Evolutionary conservation across 2,113 vertebrate genomes (phyloP).

Genomic region (Oreochromis spilurus): DNA sequence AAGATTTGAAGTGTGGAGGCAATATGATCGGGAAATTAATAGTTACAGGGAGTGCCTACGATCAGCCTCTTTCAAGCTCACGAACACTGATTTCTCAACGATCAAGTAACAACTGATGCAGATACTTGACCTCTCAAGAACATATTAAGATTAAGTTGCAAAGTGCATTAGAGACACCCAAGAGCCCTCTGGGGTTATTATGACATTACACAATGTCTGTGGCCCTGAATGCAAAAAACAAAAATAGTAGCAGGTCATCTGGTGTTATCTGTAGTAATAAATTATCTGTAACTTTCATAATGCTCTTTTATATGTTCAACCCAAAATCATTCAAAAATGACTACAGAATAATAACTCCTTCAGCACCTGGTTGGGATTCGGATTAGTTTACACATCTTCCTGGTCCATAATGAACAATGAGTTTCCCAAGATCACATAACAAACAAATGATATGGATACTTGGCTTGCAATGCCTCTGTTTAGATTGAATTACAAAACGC

Average conservation of each 20-base stretch:
- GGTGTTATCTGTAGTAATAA: background rate
- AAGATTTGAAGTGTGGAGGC: background rate
- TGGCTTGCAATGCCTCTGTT: constrained; percentile 25
- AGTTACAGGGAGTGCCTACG: background rate
- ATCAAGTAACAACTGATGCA: background rate
- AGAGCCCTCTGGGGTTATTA: background rate
- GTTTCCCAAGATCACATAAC: constrained; percentile 34
- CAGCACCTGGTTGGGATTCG: background rate
- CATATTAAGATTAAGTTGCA: constrained; percentile 27
- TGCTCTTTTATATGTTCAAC: background rate
- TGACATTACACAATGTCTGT: background rate
- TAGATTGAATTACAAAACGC: constrained; percentile 64
- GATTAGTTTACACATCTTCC: constrained; percentile 25
- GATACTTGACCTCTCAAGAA: constrained; percentile 3
- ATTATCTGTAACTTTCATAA: background rate
- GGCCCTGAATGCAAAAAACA: background rate
- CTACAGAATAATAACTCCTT: constrained; percentile 2
- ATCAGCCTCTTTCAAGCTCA: background rate
- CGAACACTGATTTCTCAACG: background rate
- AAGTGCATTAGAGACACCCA: background rate
- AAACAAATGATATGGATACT: constrained; percentile 48
- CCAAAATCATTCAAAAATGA: background rate
- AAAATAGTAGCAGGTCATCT: background rate
- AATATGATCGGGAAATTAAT: constrained; percentile 12
- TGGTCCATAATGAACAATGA: constrained; percentile 2